These are phyloP conservation scores for Uropetala carovei DNA, from an alignment of 2,888 invertebrate species.

Conservation along the genomic window DNA sequence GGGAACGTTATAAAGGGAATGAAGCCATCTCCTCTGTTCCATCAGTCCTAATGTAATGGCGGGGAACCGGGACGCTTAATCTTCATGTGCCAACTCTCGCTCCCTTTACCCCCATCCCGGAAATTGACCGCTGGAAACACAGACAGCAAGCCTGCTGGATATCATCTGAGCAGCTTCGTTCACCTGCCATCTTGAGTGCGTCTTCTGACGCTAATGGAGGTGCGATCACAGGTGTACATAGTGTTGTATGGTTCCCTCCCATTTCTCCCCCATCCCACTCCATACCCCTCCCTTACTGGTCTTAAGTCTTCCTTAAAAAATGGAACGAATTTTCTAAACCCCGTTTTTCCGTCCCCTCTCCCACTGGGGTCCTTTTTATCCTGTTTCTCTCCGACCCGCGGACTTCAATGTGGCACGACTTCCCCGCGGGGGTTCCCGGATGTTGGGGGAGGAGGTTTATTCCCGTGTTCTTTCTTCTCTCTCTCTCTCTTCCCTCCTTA, in stretches of 20 bases:
- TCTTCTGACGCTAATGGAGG: slow-evolving; percentile 39
- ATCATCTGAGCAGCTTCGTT: slow-evolving; percentile 42
- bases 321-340: slow-evolving; percentile 8
- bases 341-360: not conserved
- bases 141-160: slow-evolving; percentile 59
- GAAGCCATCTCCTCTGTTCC: slow-evolving; percentile 48
- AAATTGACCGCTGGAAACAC: slow-evolving; percentile 50
- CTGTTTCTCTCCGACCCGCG: slow-evolving; percentile 7
- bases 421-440: slow-evolving; percentile 14
- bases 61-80: slow-evolving; percentile 31
- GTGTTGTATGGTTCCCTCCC: slow-evolving; percentile 43
- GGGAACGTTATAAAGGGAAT: slow-evolving; percentile 40
- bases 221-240: slow-evolving; percentile 59
- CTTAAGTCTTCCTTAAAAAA: slow-evolving; percentile 34
- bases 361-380: slow-evolving; percentile 10
- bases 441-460: not conserved
- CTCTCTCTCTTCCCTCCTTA: not conserved
- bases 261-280: not conserved
- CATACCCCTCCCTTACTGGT: not conserved
- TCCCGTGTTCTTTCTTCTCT: not conserved
- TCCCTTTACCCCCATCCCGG: slow-evolving; percentile 13
- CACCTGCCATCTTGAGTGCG: slow-evolving; percentile 54
- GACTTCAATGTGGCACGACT: not conserved
- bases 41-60: slow-evolving; percentile 57
- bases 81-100: slow-evolving; percentile 41